These are phyloP conservation scores for Cacoxenus indagator DNA, from an alignment of 2,888 invertebrate genomes.

Conservation along the genomic window DNA sequence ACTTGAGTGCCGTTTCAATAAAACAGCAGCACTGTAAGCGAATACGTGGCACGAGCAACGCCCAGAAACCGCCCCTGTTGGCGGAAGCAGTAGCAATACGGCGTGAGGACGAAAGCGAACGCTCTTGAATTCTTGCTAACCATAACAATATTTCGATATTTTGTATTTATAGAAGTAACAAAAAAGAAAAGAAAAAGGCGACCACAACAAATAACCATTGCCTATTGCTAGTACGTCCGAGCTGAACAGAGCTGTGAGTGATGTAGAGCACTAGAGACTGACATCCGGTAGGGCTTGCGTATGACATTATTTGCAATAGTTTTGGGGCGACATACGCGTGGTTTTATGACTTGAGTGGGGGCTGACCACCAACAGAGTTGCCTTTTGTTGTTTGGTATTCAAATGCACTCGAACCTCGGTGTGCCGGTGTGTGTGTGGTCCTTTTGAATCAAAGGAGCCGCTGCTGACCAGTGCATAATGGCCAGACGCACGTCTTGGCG, in stretches of 20 bases:
- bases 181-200: not conserved
- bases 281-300: conserved; percentile 12
- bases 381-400: not conserved
- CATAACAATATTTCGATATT: conserved; percentile 45
- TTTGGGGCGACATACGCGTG: not conserved
- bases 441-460: conserved; percentile 53
- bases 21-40: not conserved
- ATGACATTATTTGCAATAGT: conserved; percentile 13
- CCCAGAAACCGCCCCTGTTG: not conserved
- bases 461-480: conserved; percentile 22
- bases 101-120: not conserved
- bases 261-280: conserved; percentile 18
- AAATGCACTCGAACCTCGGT: not conserved
- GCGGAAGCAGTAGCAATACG: conserved; percentile 34
- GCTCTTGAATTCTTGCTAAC: conserved; percentile 28
- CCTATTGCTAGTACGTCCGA: too few relatives aligned
- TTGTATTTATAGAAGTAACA: conserved; percentile 51
- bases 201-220: too few relatives aligned
- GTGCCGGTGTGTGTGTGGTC: conserved; percentile 51
- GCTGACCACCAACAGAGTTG: conserved; percentile 2
- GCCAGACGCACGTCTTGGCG: conserved; percentile 55
- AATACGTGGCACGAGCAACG: not conserved
- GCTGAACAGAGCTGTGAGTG: not conserved
- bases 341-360: not conserved
- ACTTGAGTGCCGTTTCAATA: conserved; percentile 41